These are phyloP conservation scores for Lochmaea capreae DNA, from an alignment of 2,888 invertebrate species.

Conservation along the genomic window DNA sequence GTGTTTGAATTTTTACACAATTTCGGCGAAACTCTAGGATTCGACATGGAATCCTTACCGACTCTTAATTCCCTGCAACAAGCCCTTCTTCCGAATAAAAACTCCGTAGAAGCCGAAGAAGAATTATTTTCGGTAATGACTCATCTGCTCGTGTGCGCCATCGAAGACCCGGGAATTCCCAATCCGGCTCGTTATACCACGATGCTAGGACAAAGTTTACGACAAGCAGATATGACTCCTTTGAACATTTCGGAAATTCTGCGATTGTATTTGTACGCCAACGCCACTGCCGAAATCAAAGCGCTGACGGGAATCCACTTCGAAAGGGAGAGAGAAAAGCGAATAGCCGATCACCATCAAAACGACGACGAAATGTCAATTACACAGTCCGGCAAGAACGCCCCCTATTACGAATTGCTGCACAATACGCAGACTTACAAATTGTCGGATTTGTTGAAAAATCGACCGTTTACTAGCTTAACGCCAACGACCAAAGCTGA, in stretches of 20 bases:
- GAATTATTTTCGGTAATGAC: conserved; percentile 90
- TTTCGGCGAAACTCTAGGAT: conserved; percentile 94
- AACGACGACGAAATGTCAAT: conserved; percentile 75
- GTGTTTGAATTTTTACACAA: conserved; percentile 97
- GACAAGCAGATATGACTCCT: conserved; percentile 90
- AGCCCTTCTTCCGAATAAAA: conserved; percentile 78
- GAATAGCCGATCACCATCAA: conserved; percentile 86
- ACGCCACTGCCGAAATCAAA: conserved; percentile 88
- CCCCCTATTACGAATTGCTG: conserved; percentile 81
- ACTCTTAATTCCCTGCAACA: conserved; percentile 88
- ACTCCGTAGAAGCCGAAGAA: conserved; percentile 84
- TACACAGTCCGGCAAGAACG: conserved; percentile 79
- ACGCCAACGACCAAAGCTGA: conserved; percentile 88
- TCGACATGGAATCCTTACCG: conserved; percentile 90
- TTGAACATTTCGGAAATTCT: conserved; percentile 92
- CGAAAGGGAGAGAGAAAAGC: conserved; percentile 83
- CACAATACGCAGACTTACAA: conserved; percentile 84
- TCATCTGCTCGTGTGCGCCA: conserved; percentile 89
- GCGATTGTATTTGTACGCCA: conserved; percentile 90
- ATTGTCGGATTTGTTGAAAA: conserved; percentile 82
- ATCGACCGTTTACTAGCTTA: conserved; percentile 87
- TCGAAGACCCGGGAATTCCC: conserved; percentile 93
- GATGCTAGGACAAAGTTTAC: conserved; percentile 88
- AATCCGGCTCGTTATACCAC: conserved; percentile 92
- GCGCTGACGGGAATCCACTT: conserved; percentile 84